Conservation (phyloP, 2,888 invertebrate species). For the Helicoverpa assulta region DNA sequence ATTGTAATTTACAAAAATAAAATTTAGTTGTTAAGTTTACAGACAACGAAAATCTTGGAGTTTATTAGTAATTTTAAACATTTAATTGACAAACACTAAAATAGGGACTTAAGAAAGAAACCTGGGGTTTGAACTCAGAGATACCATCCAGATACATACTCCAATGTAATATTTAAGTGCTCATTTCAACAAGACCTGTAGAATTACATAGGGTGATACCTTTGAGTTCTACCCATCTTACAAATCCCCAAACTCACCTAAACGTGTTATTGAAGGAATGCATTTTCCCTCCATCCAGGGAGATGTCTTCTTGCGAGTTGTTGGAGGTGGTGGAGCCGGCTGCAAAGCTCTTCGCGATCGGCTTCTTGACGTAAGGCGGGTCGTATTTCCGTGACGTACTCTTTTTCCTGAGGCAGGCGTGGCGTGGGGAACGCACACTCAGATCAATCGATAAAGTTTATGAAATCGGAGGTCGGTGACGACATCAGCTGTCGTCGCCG, state of each 20-base stretch:
- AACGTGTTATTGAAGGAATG: constrained; percentile 94
- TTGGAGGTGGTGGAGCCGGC: constrained; percentile 92
- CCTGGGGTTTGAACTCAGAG: constrained; percentile 36
- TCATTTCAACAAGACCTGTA: background rate
- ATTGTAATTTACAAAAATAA: constrained; percentile 30
- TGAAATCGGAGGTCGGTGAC: constrained; percentile 68
- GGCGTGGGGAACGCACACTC: constrained; percentile 90
- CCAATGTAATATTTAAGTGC: background rate
- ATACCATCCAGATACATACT: constrained; percentile 25
- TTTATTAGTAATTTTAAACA: constrained; percentile 23
- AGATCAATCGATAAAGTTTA: constrained; percentile 90
- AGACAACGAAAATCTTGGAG: constrained; percentile 25
- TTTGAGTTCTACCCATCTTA: constrained; percentile 36
- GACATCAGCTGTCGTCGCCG: constrained; percentile 58
- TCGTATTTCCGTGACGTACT: constrained; percentile 97
- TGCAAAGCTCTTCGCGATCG: constrained; percentile 93
- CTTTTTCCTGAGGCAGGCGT: constrained; percentile 94
- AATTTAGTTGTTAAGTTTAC: constrained; percentile 33
- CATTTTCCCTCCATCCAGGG: constrained; percentile 95
- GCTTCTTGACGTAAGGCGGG: constrained; percentile 96
- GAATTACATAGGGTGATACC: constrained; percentile 5
- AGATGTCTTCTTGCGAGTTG: constrained; percentile 95
- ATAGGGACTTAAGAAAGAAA: constrained; percentile 12
- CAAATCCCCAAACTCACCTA: constrained; percentile 89
- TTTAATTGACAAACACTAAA: constrained; percentile 51